A percentile compares a stretch with the other conserved stretches of the same genome.
Evolutionary conservation across 2,113 vertebrate genomes (phyloP).

Genomic region (Tachuris rubrigastra): DNA sequence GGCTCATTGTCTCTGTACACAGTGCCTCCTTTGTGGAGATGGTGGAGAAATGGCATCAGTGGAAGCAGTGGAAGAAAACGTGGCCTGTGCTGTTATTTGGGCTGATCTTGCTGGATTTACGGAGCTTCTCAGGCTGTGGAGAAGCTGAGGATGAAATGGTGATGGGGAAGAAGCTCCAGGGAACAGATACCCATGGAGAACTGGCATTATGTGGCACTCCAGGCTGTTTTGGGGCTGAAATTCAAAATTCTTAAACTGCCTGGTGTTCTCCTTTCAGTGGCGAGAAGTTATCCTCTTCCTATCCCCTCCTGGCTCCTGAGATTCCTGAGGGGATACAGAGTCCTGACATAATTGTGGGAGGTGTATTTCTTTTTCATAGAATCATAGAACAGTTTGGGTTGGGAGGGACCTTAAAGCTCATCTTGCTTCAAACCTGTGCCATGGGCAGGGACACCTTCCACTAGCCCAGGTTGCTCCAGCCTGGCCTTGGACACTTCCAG

Average conservation of each 20-base stretch:
- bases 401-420: background rate
- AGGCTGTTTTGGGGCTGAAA: background rate
- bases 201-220: background rate
- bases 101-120: background rate
- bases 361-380: background rate
- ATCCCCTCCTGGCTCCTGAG: background rate
- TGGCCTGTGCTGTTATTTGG: background rate
- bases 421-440: fast-evolving
- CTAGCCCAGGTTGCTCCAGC: fast-evolving
- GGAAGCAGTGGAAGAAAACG: background rate
- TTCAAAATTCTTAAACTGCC: background rate
- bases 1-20: background rate
- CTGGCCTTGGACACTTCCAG: background rate
- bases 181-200: background rate
- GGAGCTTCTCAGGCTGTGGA: background rate
- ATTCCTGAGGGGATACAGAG: background rate
- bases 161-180: background rate
- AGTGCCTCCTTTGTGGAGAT: constrained; percentile 18
- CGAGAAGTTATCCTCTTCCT: background rate
- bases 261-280: background rate
- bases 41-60: background rate
- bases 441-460: background rate
- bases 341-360: background rate
- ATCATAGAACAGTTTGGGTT: background rate
- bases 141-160: background rate